Base-by-base conservation (phyloP, 1,140 invertebrate genomes). In the Vanessa tameamea region DNA sequence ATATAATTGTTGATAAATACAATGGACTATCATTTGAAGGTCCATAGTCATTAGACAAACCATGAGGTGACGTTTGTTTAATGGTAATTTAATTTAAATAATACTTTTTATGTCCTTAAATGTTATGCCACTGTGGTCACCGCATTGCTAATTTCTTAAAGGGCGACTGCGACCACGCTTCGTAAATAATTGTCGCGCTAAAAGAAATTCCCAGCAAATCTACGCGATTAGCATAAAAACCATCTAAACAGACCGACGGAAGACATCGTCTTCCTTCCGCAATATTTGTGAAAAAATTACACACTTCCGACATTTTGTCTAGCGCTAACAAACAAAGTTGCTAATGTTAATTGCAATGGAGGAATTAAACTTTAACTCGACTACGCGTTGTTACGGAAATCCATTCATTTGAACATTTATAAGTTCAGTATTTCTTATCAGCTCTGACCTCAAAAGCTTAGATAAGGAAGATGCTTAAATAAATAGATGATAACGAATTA, bases 151-250 rank as follows among this genome's bases (percentile, higher is more conserved):
- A 87, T 88, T 82, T 84, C 84, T 86, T 85, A 84, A 84, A 84
- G 80, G 82, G 80, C 77, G 80, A 74, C 64, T 77, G 70, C 72
- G 69, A 69, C 72, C 81, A 73, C 72, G 71, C 64, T 72, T 78
- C 75, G 84, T 91, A 87, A 92, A 92, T 91, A 92, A 92, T 88
- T 82, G 83, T 87, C 81, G 79, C 75, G 83, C 86, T 86, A 87
- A 90, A 88, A 90, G 83, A 88, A 87, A 90, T 78, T 81, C 57
- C 79, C 84, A 80, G 83, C 82, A 87, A 91, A 92, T 90, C 86
- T 88, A 81, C 74, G 76, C 79, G 87, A 92, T 92, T 92, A 91
- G 81, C 90, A 92, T 92, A 92, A 92, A 92, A 91, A 90, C 82
- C 89, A 87, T 82, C 88, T 89, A 89, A 92, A 89, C 88, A 86